Conservation (phyloP, 2,797 vertebrate genomes). For the Acanthis flammea region DNA sequence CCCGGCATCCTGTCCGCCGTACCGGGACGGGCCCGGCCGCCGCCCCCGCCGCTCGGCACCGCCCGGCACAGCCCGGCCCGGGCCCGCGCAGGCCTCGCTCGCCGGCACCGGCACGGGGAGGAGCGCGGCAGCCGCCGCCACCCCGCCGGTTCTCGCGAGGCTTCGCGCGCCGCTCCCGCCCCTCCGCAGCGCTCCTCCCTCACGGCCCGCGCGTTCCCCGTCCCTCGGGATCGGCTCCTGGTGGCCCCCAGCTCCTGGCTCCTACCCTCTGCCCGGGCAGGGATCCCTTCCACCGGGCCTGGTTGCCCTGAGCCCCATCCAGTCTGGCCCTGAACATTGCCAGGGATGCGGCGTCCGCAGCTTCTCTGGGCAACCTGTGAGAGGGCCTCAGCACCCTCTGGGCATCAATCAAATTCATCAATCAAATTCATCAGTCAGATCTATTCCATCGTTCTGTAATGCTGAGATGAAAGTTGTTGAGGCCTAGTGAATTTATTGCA, state of each 20-base stretch:
- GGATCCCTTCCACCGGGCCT: fast-evolving
- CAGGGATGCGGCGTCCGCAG: background rate
- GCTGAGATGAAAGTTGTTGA: background rate
- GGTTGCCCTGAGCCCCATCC: background rate
- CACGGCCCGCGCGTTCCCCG: background rate
- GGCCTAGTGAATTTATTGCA: background rate
- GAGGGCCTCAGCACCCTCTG: too few species aligned
- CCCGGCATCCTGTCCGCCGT: slow-evolving; percentile 85
- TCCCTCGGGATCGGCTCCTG: too few species aligned
- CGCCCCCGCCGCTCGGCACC: background rate
- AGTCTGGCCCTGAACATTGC: fast-evolving
- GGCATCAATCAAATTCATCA: background rate
- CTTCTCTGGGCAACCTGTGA: background rate
- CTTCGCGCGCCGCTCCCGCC: background rate
- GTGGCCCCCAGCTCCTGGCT: background rate
- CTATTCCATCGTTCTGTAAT: background rate
- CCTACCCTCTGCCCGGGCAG: too few species aligned
- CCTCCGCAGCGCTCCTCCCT: background rate
- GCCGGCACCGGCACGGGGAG: background rate
- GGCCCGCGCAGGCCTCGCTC: background rate
- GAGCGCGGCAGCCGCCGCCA: background rate
- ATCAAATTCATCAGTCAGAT: background rate
- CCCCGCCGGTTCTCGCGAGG: background rate
- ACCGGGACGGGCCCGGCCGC: background rate
- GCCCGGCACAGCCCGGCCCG: background rate